Conservation (phyloP, 1,140 invertebrate species). For the Dolichoris vasculosae region DNA sequence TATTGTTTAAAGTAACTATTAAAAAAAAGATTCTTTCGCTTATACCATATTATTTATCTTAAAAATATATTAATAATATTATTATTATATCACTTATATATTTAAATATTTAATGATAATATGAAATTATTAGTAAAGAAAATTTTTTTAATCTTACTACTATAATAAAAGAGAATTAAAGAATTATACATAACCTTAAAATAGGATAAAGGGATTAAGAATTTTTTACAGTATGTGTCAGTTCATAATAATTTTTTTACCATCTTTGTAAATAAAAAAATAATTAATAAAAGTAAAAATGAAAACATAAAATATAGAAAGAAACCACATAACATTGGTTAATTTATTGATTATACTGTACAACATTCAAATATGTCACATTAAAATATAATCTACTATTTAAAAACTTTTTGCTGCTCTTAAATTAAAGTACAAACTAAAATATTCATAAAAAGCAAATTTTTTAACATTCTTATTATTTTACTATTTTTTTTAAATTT, state of each 20-base stretch:
- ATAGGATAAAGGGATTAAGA: neutral
- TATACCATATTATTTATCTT: too few relatives aligned
- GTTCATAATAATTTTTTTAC: slow-evolving; percentile 43
- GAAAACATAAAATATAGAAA: neutral
- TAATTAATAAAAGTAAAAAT: neutral
- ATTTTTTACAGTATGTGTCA: neutral
- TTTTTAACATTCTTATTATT: neutral
- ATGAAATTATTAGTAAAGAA: too few relatives aligned
- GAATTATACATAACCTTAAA: neutral
- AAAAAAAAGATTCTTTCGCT: too few relatives aligned
- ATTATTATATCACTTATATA: too few relatives aligned
- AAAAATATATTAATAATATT: too few relatives aligned
- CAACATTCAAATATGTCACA: slow-evolving; percentile 49
- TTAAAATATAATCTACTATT: slow-evolving; percentile 29
- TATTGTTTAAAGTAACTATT: too few relatives aligned
- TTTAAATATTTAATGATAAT: too few relatives aligned
- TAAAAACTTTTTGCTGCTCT: neutral
- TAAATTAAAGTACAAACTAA: neutral
- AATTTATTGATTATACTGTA: neutral
- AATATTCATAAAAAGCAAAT: neutral
- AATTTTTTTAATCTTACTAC: too few relatives aligned
- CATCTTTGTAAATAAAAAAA: slow-evolving; percentile 23
- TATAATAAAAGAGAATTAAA: too few relatives aligned
- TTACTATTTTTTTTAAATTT: neutral
- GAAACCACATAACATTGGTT: neutral